Evolutionary conservation across 2,113 vertebrate genomes (phyloP), one percentile per base, ranked within the genome.

Genomic region (Ctenodactylus gundi): DNA sequence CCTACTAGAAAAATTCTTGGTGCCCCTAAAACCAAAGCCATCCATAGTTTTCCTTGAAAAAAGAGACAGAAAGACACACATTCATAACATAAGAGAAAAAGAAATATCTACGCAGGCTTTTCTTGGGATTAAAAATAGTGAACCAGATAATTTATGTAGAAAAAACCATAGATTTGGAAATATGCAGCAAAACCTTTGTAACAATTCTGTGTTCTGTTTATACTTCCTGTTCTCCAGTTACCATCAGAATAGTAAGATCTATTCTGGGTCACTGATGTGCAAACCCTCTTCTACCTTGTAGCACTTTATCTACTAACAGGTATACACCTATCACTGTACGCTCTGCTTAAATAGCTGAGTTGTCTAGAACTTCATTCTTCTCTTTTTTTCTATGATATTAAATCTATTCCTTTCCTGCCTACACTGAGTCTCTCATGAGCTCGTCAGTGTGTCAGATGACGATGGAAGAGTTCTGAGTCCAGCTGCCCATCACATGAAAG

Each of bases 1-100:
- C 12, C 36, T 68, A 44, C 14, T n/a, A 77, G 67, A 70, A 41
- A 80, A 85, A 18, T 75, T 94, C 62, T 60, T 55, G 11, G 15
- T 82, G 18, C 20, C n/a, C 70, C 70, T 76, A 84, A 94, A 93
- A 78, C 77, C 60, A 94, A 95, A 96, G 4, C 55, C 60, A 83
- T 70, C 25, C 44, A 29, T 13, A 6, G 29, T 57, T 91, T 73
- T 67, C 68, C 94, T 86, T 46, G 41, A 34, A 76, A 93, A 8
- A 86, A 81, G 27, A 88, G 39, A 87, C 14, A 78, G 72, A 94
- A 88, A 34, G 86, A 75, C 31, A 68, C 20, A 41, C 70, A 86
- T 91, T 25, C 41, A 23, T 86, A 75, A 41, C 39, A 55, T 39
- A 90, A 93, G 29, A 44, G 25, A 36, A 60, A 82, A 53, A 77